Conservation (phyloP, 1,140 invertebrate species). For the Gyrodactylus salaris region DNA sequence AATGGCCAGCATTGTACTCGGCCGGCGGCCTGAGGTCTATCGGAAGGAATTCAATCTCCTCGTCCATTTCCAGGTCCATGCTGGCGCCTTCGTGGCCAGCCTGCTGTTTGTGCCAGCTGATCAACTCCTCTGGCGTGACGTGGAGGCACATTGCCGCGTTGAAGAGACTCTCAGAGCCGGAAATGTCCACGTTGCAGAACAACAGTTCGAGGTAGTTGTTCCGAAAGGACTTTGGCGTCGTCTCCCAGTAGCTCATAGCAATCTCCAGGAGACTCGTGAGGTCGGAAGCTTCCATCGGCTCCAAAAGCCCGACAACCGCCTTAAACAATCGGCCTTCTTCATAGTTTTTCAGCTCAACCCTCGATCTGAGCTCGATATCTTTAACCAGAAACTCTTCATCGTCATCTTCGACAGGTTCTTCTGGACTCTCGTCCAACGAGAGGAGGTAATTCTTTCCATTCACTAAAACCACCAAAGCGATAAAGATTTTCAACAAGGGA, state of each 20-base stretch:
- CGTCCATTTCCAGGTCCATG: not conserved
- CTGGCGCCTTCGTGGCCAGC: not conserved
- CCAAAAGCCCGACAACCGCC: not conserved
- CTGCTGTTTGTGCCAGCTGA: conserved; percentile 15
- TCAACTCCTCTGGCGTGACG: conserved; percentile 32
- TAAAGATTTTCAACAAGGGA: conserved; percentile 74
- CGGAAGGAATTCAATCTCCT: conserved; percentile 39
- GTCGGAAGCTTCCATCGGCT: not conserved
- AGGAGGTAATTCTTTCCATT: not conserved
- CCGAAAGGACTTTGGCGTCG: conserved; percentile 13
- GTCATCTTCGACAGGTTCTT: not conserved
- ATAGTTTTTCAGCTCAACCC: not conserved
- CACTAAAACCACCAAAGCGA: conserved; percentile 21
- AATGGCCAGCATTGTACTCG: conserved; percentile 75
- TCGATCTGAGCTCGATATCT: not conserved
- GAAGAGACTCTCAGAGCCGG: conserved; percentile 16
- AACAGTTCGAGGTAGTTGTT: conserved; percentile 1
- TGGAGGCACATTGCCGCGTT: conserved; percentile 24
- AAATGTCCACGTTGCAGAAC: not conserved
- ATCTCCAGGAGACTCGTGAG: not conserved
- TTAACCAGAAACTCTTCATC: not conserved
- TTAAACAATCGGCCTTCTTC: not conserved
- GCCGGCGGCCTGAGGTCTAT: conserved; percentile 79
- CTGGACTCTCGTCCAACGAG: not conserved
- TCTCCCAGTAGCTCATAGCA: conserved; percentile 8